phyloP scores from a whole-genome alignment of 2,888 invertebrate genomes.

The Thalpophila matura region DNA sequence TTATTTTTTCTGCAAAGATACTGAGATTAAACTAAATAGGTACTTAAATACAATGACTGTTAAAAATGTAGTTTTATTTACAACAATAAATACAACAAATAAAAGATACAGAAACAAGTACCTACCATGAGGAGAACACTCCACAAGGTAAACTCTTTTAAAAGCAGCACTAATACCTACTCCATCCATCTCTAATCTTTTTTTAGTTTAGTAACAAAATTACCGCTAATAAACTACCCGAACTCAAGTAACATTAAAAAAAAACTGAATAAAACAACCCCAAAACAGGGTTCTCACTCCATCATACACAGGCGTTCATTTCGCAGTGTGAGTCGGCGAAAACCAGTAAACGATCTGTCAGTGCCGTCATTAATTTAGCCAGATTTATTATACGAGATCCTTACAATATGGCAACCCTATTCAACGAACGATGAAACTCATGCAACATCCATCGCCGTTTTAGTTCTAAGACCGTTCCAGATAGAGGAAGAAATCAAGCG shows the following conservation, averaged over 20 bases:
- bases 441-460: constrained; percentile 66
- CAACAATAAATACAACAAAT: no score
- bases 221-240: constrained; percentile 14
- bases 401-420: constrained; percentile 71
- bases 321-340: constrained; percentile 82
- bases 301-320: constrained; percentile 77
- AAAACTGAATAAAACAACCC: constrained; percentile 54
- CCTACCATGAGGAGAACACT: no score
- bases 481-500: constrained; percentile 32
- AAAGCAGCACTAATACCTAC: no score
- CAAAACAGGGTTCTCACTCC: constrained; percentile 60
- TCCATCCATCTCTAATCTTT: neutral
- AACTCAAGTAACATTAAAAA: constrained; percentile 8
- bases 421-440: constrained; percentile 45
- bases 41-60: no score
- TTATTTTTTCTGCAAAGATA: no score
- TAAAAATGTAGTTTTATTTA: no score
- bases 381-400: constrained; percentile 85
- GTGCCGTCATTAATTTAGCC: constrained; percentile 85
- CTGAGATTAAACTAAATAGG: no score
- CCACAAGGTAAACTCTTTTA: no score
- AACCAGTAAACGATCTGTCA: constrained; percentile 87
- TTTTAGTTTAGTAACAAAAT: neutral
- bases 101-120: neutral
- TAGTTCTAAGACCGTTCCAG: constrained; percentile 23